Conservation (phyloP, 2,888 invertebrate genomes). For the Oscheius sp. region DNA sequence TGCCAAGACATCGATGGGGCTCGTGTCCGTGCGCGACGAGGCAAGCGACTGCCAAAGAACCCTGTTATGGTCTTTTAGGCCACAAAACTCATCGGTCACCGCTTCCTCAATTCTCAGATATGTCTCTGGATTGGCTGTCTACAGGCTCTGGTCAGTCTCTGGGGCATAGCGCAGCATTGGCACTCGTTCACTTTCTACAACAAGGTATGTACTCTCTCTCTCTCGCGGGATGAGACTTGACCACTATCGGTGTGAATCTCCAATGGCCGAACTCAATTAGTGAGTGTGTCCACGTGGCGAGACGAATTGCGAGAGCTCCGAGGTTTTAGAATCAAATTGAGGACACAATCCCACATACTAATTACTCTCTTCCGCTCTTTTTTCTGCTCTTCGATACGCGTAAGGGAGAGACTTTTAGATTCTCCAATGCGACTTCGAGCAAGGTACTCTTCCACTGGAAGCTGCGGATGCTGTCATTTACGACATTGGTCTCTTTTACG, state of each 20-base stretch:
- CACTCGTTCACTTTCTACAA: constrained; percentile 57
- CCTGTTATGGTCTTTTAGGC: constrained; percentile 60
- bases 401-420: constrained; percentile 49
- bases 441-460: constrained; percentile 58
- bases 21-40: constrained; percentile 23
- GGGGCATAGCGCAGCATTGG: constrained; percentile 67
- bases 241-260: constrained; percentile 28
- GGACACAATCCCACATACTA: constrained; percentile 16
- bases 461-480: constrained; percentile 68
- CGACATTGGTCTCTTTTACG: constrained; percentile 66
- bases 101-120: constrained; percentile 66
- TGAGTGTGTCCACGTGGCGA: constrained; percentile 15
- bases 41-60: constrained; percentile 38
- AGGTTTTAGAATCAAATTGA: constrained; percentile 23
- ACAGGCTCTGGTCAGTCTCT: constrained; percentile 63
- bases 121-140: constrained; percentile 58
- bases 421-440: constrained; percentile 65
- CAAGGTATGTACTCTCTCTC: constrained; percentile 45
- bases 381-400: not conserved
- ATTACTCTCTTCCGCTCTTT: constrained; percentile 10
- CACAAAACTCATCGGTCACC: constrained; percentile 62
- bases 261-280: constrained; percentile 24
- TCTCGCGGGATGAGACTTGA: not conserved
- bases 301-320: constrained; percentile 4
- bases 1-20: constrained; percentile 7